Evolutionary conservation across 2,113 vertebrate species (phyloP), one percentile per base, ranked within the genome.

Genomic region (Thalassoma bifasciatum): DNA sequence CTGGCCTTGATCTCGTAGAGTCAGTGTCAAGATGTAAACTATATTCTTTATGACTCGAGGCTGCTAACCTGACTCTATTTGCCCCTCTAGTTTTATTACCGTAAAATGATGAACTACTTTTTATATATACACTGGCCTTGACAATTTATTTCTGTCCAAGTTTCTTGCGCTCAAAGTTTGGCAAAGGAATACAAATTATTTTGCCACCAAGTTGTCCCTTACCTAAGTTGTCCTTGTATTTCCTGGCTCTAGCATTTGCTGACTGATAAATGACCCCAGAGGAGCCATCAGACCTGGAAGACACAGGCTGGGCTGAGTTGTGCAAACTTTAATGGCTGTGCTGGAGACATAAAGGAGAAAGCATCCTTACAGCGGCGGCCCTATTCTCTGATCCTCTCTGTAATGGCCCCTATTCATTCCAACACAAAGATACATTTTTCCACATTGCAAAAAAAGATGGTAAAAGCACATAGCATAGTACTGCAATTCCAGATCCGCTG

Each of bases 251-350:
- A 58, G 58, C 75, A 70, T 52, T 61, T 23, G 66, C 72, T 77
- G 69, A 78, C 73, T 83, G 84, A 90, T 86, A 78, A 86, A 85
- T 68, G 79, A 85, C 63, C 52, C 37, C 60, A 56, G 53, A 63
- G 74, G 52, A 72, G 65, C 79, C 76, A 83, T 88, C 80, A 75
- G 68, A 72, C 65, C 46, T 54, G 22, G 23, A 30, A 40, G 60
- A 70, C 42, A 47, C 44, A 60, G 68, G 19, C 78, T 59, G 62
- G 63, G 61, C 64, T 17, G 58, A 76, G 66, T 73, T 70, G 67
- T 47, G 19, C 72, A 58, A 49, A 76, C 56, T 63, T 65, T 77
- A 81, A 81, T 76, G 59, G 70, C 58, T 70, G 23, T 60, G 50
- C 49, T 66, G 22, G 66, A 26, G 11, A 77, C 72, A 83, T 81